phyloP scores from a whole-genome alignment of 2,797 vertebrate genomes.

The Tiaroga cobitis region DNA sequence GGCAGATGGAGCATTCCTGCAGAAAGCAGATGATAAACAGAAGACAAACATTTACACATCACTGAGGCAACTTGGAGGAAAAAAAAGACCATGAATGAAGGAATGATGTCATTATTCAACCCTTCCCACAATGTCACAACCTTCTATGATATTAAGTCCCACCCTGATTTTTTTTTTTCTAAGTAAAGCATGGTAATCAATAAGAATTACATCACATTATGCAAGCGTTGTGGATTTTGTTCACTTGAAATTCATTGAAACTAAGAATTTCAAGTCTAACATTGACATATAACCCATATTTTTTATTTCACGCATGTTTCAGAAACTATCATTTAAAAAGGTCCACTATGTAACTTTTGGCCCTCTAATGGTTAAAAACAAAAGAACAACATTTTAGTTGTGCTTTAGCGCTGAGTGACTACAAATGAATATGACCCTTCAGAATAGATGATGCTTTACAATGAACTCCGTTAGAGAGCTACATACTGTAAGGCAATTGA shows the following conservation, averaged over 20 bases:
- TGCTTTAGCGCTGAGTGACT: too few species aligned
- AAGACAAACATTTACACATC: background rate
- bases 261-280: background rate
- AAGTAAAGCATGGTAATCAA: too few species aligned
- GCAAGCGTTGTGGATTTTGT: too few species aligned
- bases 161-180: background rate
- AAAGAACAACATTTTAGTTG: too few species aligned
- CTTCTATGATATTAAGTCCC: background rate
- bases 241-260: background rate
- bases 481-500: background rate
- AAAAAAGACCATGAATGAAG: background rate
- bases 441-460: too few species aligned
- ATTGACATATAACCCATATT: background rate
- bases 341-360: too few species aligned
- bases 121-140: background rate
- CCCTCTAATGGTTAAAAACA: too few species aligned
- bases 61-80: background rate
- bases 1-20: slow-evolving; percentile 68
- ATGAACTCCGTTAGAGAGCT: too few species aligned
- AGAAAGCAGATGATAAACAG: background rate
- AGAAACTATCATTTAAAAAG: too few species aligned
- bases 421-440: too few species aligned
- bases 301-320: background rate
- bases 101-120: too few species aligned
- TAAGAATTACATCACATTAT: background rate